phyloP scores from a whole-genome alignment of 2,113 vertebrate species.

The Thomomys bottae region DNA sequence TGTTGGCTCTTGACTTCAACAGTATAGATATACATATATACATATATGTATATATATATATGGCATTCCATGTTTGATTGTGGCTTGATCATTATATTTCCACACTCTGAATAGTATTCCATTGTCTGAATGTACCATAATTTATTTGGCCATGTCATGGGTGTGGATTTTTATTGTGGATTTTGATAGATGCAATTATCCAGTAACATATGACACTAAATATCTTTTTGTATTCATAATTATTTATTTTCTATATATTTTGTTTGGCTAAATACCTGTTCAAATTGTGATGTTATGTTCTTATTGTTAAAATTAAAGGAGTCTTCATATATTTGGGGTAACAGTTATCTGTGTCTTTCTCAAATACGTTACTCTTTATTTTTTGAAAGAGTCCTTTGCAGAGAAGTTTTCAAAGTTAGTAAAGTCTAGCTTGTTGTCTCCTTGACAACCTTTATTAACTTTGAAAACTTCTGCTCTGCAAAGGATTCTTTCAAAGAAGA shows the following conservation, averaged over 20 bases:
- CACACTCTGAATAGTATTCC: not conserved
- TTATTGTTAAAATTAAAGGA: not conserved
- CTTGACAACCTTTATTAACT: too few species aligned
- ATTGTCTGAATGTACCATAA: not conserved
- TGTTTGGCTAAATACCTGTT: not conserved
- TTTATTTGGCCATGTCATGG: not conserved
- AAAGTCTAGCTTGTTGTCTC: not conserved
- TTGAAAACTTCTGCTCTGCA: too few species aligned
- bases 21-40: not conserved
- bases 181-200: not conserved
- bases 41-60: too few species aligned
- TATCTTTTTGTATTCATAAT: not conserved
- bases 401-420: not conserved
- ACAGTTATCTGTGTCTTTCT: not conserved
- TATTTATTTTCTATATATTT: not conserved
- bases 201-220: not conserved
- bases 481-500: too few species aligned
- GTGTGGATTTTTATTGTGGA: not conserved
- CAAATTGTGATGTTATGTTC: not conserved
- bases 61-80: not conserved
- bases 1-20: not conserved
- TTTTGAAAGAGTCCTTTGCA: not conserved
- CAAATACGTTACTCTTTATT: slow-evolving; percentile 24
- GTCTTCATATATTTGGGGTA: not conserved
- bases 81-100: not conserved